Conservation (phyloP, 2,113 vertebrate genomes). For the Ornithorhynchus anatinus region DNA sequence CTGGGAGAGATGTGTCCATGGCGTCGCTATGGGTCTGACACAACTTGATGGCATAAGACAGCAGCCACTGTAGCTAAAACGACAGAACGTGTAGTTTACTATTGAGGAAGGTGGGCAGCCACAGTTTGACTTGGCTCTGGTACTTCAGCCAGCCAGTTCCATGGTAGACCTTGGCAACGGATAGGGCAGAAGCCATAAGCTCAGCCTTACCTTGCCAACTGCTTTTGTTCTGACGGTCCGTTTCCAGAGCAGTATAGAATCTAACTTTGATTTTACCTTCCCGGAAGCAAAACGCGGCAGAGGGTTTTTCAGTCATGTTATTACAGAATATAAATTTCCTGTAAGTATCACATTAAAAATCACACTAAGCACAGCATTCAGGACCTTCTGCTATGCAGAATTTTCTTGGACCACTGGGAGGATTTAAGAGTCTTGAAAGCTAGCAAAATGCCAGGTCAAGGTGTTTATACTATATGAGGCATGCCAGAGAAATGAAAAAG, state of each 20-base stretch:
- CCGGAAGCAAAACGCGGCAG: background rate
- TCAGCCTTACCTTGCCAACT: background rate
- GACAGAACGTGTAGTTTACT: background rate
- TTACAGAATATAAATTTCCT: constrained; percentile 6
- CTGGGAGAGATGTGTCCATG: no score
- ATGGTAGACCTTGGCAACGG: background rate
- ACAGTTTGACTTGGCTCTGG: background rate
- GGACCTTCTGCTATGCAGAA: background rate
- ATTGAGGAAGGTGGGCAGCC: background rate
- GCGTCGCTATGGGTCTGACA: no score
- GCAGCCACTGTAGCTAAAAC: no score
- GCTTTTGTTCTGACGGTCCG: background rate
- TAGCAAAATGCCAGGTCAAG: background rate
- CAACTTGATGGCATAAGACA: no score
- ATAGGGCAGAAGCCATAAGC: background rate
- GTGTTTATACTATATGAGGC: background rate
- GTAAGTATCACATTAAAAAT: background rate
- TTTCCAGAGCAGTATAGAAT: background rate
- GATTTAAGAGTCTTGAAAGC: background rate
- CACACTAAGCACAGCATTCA: background rate
- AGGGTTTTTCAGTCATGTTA: background rate
- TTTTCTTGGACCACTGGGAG: background rate
- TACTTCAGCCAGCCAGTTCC: background rate
- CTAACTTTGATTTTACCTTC: constrained; percentile 29
- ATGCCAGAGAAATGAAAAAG: background rate